Conservation (phyloP, 1,140 invertebrate species). For the Cepaea nemoralis region DNA sequence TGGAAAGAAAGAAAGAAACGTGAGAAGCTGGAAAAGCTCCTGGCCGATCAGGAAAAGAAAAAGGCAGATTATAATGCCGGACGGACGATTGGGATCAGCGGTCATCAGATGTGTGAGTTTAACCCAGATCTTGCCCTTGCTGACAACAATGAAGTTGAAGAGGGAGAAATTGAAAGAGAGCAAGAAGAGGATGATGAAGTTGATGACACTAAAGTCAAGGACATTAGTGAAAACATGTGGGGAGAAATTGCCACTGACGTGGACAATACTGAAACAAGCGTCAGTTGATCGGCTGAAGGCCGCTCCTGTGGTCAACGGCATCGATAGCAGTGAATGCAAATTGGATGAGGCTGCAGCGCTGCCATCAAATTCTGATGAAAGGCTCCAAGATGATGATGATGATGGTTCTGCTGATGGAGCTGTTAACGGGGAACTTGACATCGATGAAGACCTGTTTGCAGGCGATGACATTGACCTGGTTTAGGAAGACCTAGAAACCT, state of each 20-base stretch:
- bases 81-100: constrained; percentile 90
- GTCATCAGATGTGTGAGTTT: constrained; percentile 99
- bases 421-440: constrained; percentile 71
- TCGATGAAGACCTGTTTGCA: constrained; percentile 95
- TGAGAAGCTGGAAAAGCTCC: constrained; percentile 83
- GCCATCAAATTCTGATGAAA: constrained; percentile 35
- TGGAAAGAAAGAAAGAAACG: constrained; percentile 96
- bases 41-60: constrained; percentile 90
- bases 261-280: constrained; percentile 56
- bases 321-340: constrained; percentile 52
- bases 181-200: constrained; percentile 69
- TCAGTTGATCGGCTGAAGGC: constrained; percentile 32
- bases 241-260: constrained; percentile 48
- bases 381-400: constrained; percentile 49
- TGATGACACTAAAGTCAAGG: constrained; percentile 68
- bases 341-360: constrained; percentile 60
- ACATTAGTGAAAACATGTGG: constrained; percentile 63
- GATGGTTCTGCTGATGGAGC: constrained; percentile 62
- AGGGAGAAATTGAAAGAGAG: constrained; percentile 50
- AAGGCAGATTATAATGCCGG: constrained; percentile 85
- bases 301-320: background rate
- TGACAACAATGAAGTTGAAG: constrained; percentile 70
- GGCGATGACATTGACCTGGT: constrained; percentile 87
- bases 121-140: constrained; percentile 90
- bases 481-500: constrained; percentile 84